Evolutionary conservation across 2,797 vertebrate species (phyloP).

Genomic region (Poecilia velifera): DNA sequence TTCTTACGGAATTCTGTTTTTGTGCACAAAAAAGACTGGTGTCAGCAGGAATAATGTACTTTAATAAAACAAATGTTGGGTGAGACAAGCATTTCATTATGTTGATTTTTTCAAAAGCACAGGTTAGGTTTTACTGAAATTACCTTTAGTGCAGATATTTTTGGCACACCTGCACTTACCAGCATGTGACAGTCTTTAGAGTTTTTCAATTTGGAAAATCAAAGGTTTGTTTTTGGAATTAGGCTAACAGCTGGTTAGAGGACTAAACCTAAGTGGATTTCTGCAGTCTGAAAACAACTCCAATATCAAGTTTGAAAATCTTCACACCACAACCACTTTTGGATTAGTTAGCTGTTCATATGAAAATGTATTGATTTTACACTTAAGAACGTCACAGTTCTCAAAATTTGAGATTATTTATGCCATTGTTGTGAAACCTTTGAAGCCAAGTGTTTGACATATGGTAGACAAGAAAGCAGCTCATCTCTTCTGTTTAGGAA

Average conservation of each 20-base stretch:
- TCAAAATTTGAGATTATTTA: background rate
- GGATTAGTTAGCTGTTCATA: background rate
- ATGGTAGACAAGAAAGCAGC: background rate
- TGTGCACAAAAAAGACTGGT: conserved; percentile 13
- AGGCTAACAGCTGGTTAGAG: background rate
- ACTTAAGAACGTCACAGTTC: background rate
- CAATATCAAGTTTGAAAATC: background rate
- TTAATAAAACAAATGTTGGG: background rate
- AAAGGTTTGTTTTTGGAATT: background rate
- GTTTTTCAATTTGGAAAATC: background rate
- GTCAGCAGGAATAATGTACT: conserved; percentile 11
- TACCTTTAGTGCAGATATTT: background rate
- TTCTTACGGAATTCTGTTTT: conserved; percentile 15
- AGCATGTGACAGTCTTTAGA: background rate
- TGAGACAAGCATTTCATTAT: background rate
- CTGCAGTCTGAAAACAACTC: background rate
- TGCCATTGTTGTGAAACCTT: background rate
- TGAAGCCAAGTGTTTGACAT: too few relatives aligned
- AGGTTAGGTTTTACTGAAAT: background rate
- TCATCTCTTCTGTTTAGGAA: background rate
- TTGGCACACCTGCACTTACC: background rate
- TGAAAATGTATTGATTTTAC: background rate
- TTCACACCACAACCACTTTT: background rate
- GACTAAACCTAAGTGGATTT: background rate
- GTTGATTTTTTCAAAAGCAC: background rate